Percentiles rank a stretch among this genome's conserved stretches.
phyloP scores from a whole-genome alignment of 1,140 invertebrate genomes.

The Zaprionus ornatus region DNA sequence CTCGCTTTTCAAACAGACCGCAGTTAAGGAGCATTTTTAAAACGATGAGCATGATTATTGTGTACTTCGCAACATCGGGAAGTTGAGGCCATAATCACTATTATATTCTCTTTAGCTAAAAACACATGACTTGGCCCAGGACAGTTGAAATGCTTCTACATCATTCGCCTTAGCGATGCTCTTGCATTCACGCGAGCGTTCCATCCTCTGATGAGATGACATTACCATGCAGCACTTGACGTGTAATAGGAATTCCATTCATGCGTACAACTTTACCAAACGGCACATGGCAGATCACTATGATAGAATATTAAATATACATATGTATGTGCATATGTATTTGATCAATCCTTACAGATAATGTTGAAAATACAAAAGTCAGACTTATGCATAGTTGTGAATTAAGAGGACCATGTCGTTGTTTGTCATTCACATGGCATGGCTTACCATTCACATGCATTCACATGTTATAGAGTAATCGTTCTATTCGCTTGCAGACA shows the following conservation, averaged over 20 bases:
- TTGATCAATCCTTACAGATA: conserved; percentile 17
- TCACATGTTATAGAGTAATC: no score
- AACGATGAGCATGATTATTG: conserved; percentile 42
- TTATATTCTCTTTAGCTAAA: conserved; percentile 33
- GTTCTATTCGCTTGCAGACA: no score
- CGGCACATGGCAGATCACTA: conserved; percentile 36
- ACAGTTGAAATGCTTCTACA: conserved; percentile 35
- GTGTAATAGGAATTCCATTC: conserved; percentile 25
- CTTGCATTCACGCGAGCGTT: background rate
- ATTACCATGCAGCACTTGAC: background rate
- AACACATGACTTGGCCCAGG: conserved; percentile 32
- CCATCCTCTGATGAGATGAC: background rate
- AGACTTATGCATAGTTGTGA: no score
- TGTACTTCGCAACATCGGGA: conserved; percentile 51
- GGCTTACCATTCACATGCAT: no score
- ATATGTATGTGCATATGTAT: no score
- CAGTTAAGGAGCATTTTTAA: conserved; percentile 28
- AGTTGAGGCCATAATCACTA: background rate
- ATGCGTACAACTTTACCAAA: conserved; percentile 41
- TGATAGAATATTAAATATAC: background rate
- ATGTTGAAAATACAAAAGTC: no score
- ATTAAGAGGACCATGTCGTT: no score
- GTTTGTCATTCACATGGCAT: no score
- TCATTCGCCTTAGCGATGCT: conserved; percentile 23
- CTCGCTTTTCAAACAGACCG: conserved; percentile 7